These are phyloP conservation scores for Neuroscelio doddi DNA, from an alignment of 2,888 invertebrate species.

Conservation along the genomic window DNA sequence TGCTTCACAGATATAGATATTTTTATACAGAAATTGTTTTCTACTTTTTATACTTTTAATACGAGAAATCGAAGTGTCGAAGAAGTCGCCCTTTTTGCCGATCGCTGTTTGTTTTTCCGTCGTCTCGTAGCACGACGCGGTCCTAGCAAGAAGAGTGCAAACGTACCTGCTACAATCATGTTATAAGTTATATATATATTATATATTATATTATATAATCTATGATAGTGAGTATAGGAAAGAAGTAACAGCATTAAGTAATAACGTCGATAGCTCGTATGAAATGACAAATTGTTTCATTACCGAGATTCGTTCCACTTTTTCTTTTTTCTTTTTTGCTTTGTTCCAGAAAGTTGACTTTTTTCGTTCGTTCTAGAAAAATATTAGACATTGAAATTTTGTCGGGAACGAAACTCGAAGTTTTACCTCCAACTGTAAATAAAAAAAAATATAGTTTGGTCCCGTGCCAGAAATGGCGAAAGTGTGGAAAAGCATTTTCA, in stretches of 20 bases:
- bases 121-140: constrained; percentile 11
- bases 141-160: constrained; percentile 35
- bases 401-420: too few relatives aligned
- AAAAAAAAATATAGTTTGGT: too few relatives aligned
- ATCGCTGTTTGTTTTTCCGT: background rate
- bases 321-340: constrained; percentile 7
- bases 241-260: constrained; percentile 23
- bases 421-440: too few relatives aligned
- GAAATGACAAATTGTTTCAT: constrained; percentile 19
- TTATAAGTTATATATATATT: constrained; percentile 40
- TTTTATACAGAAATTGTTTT: constrained; percentile 19
- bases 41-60: too few relatives aligned
- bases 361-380: constrained; percentile 22
- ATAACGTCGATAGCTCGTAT: constrained; percentile 30
- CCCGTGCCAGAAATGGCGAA: too few relatives aligned
- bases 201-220: constrained; percentile 39
- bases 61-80: background rate
- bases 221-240: constrained; percentile 32
- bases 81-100: too few relatives aligned
- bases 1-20: constrained; percentile 26
- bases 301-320: constrained; percentile 19
- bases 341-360: constrained; percentile 11
- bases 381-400: too few relatives aligned
- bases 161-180: constrained; percentile 45
- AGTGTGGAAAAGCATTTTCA: too few relatives aligned